Conservation (phyloP, 2,797 vertebrate genomes). For the Phylloscopus collybita region DNA sequence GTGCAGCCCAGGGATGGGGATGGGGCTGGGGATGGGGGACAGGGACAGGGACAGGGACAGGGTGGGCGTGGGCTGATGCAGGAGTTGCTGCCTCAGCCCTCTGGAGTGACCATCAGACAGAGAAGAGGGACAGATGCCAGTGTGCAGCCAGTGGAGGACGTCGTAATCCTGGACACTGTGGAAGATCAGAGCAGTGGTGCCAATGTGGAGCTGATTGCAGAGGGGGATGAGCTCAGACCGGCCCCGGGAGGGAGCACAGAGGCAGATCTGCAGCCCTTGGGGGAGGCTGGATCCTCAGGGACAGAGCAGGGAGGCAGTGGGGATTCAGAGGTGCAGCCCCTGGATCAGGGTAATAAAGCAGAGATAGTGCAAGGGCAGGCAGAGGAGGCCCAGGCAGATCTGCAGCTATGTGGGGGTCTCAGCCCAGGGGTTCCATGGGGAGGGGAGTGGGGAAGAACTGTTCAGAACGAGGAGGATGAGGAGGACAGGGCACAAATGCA, state of each 20-base stretch:
- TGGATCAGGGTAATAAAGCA: too few relatives aligned
- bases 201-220: neutral
- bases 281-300: neutral
- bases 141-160: neutral
- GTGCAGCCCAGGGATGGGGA: neutral
- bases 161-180: accelerated
- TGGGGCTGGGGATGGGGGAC: neutral
- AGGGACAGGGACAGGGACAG: neutral
- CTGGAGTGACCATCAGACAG: neutral
- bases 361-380: too few relatives aligned
- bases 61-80: accelerated
- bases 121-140: neutral
- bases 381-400: neutral
- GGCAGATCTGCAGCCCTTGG: accelerated
- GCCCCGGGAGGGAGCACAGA: accelerated
- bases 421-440: accelerated
- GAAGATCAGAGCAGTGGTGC: neutral
- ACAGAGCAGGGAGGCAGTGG: neutral
- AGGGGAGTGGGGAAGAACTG: accelerated
- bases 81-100: neutral
- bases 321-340: neutral
- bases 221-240: neutral
- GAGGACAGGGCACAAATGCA: neutral
- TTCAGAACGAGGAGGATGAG: neutral
- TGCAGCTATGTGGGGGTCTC: accelerated